A percentile compares a stretch with the other conserved stretches of the same genome.
These are phyloP conservation scores for Psylliodes chrysocephalus DNA, from an alignment of 2,888 invertebrate species.

Conservation along the genomic window DNA sequence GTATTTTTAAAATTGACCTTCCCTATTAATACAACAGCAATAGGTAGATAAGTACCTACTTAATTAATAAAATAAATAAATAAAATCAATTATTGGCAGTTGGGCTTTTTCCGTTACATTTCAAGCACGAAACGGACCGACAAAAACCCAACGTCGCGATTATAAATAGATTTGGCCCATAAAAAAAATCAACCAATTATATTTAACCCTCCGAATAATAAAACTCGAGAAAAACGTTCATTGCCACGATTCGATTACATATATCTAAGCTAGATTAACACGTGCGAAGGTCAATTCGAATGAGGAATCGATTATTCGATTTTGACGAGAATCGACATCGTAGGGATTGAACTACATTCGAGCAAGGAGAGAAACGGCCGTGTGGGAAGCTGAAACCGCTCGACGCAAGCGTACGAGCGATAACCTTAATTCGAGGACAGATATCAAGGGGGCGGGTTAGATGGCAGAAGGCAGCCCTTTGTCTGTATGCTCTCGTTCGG, in stretches of 20 bases:
- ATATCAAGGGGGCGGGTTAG: slow-evolving; percentile 32
- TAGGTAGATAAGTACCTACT: no score
- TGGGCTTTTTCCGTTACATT: no score
- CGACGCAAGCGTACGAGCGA: slow-evolving; percentile 13
- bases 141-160: no score
- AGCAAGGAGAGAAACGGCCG: neutral
- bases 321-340: neutral
- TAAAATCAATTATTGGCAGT: no score
- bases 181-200: no score
- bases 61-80: no score
- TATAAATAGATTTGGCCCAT: no score
- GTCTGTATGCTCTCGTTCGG: slow-evolving; percentile 17
- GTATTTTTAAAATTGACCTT: no score
- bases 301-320: slow-evolving; percentile 15
- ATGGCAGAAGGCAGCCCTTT: slow-evolving; percentile 29
- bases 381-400: slow-evolving; percentile 12
- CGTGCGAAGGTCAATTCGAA: slow-evolving; percentile 3
- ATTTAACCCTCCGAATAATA: no score
- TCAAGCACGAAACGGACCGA: no score
- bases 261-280: neutral
- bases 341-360: neutral
- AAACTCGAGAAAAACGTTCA: no score
- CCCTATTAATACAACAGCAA: no score
- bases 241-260: neutral
- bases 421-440: slow-evolving; percentile 35